Evolutionary conservation across 1,140 invertebrate genomes (phyloP).

Genomic region (Zaprionus camerounensis): DNA sequence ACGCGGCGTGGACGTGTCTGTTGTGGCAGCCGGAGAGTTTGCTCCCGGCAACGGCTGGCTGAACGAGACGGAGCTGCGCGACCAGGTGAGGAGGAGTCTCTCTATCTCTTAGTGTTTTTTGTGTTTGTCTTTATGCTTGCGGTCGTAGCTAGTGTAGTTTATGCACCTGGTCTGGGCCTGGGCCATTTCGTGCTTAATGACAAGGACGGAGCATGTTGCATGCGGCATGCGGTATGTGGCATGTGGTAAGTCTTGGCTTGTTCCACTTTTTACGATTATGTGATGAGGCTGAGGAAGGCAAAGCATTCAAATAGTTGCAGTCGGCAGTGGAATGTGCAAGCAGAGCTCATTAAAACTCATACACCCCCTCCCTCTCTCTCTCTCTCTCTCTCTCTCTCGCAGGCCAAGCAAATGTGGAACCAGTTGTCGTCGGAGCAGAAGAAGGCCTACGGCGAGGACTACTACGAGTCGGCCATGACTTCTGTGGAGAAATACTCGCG

Average conservation of each 20-base stretch:
- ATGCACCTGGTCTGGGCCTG: slow-evolving; percentile 26
- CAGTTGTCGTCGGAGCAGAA: slow-evolving; percentile 90
- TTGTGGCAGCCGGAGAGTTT: slow-evolving; percentile 93
- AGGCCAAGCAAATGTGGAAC: slow-evolving; percentile 92
- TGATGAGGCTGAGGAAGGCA: slow-evolving; percentile 4
- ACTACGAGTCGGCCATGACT: slow-evolving; percentile 91
- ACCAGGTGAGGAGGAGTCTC: slow-evolving; percentile 86
- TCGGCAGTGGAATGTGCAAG: slow-evolving; percentile 9
- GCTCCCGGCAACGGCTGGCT: slow-evolving; percentile 91
- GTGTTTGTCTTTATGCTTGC: background rate
- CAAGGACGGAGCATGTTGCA: slow-evolving; percentile 31
- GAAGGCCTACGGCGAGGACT: slow-evolving; percentile 91
- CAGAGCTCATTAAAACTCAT: slow-evolving; percentile 61
- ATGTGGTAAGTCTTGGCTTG: slow-evolving; percentile 29
- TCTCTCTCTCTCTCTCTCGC: slow-evolving; percentile 39
- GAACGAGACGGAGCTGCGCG: slow-evolving; percentile 88
- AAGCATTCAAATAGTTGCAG: slow-evolving; percentile 51
- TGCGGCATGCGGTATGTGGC: slow-evolving; percentile 15
- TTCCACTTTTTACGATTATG: slow-evolving; percentile 68
- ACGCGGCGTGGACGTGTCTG: slow-evolving; percentile 89
- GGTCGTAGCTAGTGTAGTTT: slow-evolving; percentile 2
- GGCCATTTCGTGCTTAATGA: slow-evolving; percentile 43
- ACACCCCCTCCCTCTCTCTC: background rate
- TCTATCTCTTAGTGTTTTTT: background rate
- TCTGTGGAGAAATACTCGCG: slow-evolving; percentile 91